phyloP scores from a whole-genome alignment of 2,888 invertebrate species.

The Resseliella maxima region DNA sequence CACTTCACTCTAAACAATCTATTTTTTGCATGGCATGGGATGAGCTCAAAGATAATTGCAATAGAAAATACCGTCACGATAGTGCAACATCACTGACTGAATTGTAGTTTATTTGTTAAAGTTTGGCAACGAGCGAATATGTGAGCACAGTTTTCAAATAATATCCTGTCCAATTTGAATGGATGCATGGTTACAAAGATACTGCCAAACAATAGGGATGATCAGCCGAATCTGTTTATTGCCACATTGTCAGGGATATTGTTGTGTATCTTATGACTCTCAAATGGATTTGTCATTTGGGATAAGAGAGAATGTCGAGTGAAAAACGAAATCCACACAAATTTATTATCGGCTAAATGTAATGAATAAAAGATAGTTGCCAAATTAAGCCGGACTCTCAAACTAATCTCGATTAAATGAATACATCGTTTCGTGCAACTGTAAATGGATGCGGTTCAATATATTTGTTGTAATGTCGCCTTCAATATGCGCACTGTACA shows the following conservation, averaged over 20 bases:
- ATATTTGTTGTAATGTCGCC: conserved; percentile 5
- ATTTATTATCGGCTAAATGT: conserved; percentile 56
- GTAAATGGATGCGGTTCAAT: background rate
- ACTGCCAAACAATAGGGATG: conserved; percentile 17
- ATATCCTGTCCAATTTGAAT: background rate
- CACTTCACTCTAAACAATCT: conserved; percentile 15
- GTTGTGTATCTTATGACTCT: background rate
- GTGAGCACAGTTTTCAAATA: background rate
- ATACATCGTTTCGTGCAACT: conserved; percentile 16
- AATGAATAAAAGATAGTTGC: conserved; percentile 56
- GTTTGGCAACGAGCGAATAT: background rate
- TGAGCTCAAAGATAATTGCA: conserved; percentile 47
- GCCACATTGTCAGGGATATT: background rate
- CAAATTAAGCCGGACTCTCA: conserved; percentile 55
- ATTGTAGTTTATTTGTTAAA: conserved; percentile 10
- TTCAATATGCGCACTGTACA: background rate
- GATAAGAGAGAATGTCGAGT: conserved; percentile 3
- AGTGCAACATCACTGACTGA: conserved; percentile 16
- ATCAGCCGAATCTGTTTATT: conserved; percentile 21
- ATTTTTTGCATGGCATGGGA: background rate
- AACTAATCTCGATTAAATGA: conserved; percentile 53
- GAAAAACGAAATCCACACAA: conserved; percentile 39
- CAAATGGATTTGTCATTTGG: background rate
- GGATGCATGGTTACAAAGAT: background rate
- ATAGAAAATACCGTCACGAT: conserved; percentile 54